Base-by-base conservation (phyloP, 2,113 vertebrate genomes). In the Syrrhaptes paradoxus region DNA sequence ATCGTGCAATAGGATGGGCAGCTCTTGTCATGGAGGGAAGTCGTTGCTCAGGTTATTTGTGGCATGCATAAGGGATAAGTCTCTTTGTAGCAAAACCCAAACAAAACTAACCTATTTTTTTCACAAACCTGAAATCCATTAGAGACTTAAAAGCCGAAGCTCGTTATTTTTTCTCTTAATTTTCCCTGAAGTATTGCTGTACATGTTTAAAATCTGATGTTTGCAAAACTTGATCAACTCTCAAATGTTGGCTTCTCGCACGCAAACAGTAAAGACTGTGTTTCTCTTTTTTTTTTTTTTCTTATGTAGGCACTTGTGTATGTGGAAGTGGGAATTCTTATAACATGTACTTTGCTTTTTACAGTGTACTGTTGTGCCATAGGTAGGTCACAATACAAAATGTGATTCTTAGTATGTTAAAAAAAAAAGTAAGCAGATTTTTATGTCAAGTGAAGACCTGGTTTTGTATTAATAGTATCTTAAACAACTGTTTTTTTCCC, bases 221-320 rank as follows among this genome's bases (percentile, higher is more conserved):
- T 91, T 71, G 41, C 41, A 63, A 73, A 94, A 95, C 89, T 96
- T 94, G 76, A 67, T 54, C 32, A 89, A 89, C 70, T 96, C 89
- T 71, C 19, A 83, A 80, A 91, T 43, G 34, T 70, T 89, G 41
- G 11, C 31, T 57, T 71, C 19, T 34, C 45, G 18, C 7, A 17
- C 34, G 29, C 36, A 46, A 51, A 93, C 55, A 34, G 43, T 54
- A 62, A 87, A 66, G 75, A 52, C 21, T 11, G 6, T 17, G 17
- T 49, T 51, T n/a, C 16, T 11, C 4, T 29, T 20, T 41, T 46
- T n/a, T 25, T 25, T 13, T 13, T 66, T 45, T 29, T 70, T 32
- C 54, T 59, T 46, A 15, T n/a, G 41, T 66, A 65, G 13, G 28
- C 57, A 67, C 73, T 93, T 95, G 25, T 83, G 8, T 70, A 4